Percentiles rank a stretch among this genome's conserved stretches.
Evolutionary conservation across 2,113 vertebrate species (phyloP).

Genomic region (Tyto alba): DNA sequence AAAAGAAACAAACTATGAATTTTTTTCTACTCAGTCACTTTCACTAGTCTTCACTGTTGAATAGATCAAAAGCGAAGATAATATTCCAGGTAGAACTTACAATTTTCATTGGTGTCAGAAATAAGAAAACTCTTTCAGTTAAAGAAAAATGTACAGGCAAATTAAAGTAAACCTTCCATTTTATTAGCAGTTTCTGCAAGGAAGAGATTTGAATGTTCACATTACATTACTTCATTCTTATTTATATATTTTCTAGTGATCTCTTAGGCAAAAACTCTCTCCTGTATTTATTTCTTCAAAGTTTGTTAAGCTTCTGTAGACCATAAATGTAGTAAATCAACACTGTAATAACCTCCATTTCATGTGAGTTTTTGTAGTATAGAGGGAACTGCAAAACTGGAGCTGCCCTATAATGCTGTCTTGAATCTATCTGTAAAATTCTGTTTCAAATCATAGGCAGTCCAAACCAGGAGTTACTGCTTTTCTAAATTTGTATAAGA

Average conservation of each 20-base stretch:
- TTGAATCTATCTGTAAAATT: background rate
- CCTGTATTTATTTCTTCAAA: background rate
- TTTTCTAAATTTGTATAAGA: background rate
- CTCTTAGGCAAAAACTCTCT: background rate
- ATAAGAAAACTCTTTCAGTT: background rate
- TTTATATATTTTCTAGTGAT: background rate
- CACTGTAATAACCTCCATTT: background rate
- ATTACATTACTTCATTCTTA: background rate
- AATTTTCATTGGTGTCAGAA: background rate
- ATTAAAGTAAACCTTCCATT: background rate
- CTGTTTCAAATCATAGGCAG: background rate
- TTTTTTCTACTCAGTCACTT: background rate
- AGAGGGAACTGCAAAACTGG: background rate
- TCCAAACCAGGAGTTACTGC: background rate
- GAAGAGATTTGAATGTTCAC: background rate
- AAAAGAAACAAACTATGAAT: background rate
- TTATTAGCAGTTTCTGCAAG: background rate
- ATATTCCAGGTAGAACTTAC: background rate
- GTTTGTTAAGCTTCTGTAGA: background rate
- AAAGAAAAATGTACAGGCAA: background rate
- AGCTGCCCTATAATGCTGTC: background rate
- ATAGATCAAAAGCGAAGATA: background rate
- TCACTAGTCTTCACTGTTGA: background rate
- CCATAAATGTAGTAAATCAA: background rate
- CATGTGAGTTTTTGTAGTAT: background rate